phyloP scores from a whole-genome alignment of 2,113 vertebrate genomes.

The Picathartes gymnocephalus region DNA sequence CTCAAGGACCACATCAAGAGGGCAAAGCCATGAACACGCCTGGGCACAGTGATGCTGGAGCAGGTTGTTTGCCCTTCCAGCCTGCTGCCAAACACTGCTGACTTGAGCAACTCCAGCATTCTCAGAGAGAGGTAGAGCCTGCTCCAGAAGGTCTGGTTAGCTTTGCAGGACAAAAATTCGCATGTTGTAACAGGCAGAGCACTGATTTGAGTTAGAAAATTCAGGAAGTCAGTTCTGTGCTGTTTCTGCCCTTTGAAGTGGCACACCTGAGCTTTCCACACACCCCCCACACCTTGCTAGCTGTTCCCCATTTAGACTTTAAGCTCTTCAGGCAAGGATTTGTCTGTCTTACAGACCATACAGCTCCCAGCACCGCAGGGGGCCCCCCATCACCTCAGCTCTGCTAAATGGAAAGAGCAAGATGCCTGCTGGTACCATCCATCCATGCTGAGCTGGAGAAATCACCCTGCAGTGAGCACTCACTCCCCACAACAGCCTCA shows the following conservation, averaged over 20 bases:
- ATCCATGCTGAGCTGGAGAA: background rate
- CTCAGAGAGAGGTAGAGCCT: background rate
- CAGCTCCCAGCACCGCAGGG: background rate
- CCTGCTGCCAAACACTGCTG: background rate
- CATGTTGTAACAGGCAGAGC: background rate
- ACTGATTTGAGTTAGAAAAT: background rate
- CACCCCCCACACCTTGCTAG: background rate
- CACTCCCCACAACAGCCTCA: background rate
- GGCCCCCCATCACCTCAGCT: background rate
- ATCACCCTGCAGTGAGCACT: background rate
- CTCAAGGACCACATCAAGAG: background rate
- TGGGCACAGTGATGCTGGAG: background rate
- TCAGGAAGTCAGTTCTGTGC: background rate
- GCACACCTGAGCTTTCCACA: background rate
- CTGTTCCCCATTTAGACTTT: constrained; percentile 25
- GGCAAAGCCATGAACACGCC: background rate
- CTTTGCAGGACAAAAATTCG: background rate
- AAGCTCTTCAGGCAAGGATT: constrained; percentile 52
- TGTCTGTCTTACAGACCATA: background rate
- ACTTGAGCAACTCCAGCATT: background rate
- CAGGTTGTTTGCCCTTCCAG: background rate
- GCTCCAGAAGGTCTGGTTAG: background rate
- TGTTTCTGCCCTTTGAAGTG: background rate
- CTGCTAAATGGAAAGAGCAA: constrained; percentile 8
- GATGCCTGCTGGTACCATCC: constrained; percentile 12